Evolutionary conservation across 2,113 vertebrate genomes (phyloP), one percentile per base, ranked within the genome.

Genomic region (Verasper variegatus): DNA sequence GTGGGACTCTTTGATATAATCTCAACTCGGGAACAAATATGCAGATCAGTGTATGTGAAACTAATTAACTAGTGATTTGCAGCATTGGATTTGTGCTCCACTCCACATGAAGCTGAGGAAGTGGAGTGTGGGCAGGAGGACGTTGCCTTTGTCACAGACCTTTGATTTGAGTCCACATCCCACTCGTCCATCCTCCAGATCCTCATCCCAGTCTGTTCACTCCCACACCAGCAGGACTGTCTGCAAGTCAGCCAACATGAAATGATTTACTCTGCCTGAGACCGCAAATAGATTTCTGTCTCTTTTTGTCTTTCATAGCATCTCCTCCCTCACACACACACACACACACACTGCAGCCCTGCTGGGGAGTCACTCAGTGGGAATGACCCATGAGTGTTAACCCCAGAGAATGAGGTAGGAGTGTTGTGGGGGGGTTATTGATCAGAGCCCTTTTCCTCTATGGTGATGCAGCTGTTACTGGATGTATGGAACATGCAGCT

Each of bases 301-400:
- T 84, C 27, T 37, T 63, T 69, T 60, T 73, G 47, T 71, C 59
- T 68, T 74, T 75, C 68, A 56, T 55, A 70, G 61, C 69, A 40
- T 71, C 45, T 65, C 23, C 59, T 77, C 58, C 57, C 14, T 23
- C 40, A 35, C 27, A 71, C 74, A 40, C 42, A 54, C 45, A 13
- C 23, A 61, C 75, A 69, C 49, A 74, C n/a, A 63, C 26, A 55
- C 7, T 11, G 59, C 20, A 27, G n/a, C 57, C 62, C 79, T 49
- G 58, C 60, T 52, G 71, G 61, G 5, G 10, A 73, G 58, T 52
- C 58, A 37, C 76, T 68, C 80, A 61, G 71, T 76, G 71, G 85
- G 71, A 80, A 73, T 71, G 64, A 84, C 71, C 84, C 77, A 71
- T 31, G 58, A 54, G 73, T 58, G 27, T 74, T 42, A 37, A 68